phyloP scores from a whole-genome alignment of 2,113 vertebrate species.

The Stomatorhinus ivindoensis region DNA sequence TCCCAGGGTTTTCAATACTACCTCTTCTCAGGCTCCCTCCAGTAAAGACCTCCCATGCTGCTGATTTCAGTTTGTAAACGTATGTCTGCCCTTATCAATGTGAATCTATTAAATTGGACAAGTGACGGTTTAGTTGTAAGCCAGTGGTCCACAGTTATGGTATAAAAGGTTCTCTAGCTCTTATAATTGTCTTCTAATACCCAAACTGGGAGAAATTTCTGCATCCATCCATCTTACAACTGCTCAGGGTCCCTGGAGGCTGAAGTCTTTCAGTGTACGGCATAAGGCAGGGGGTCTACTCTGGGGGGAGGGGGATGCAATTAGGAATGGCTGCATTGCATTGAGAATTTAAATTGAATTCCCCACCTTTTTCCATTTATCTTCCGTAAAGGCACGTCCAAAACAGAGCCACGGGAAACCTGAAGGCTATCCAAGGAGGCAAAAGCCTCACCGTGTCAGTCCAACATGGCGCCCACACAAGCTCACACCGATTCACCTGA shows the following conservation, averaged over 20 bases:
- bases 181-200: not conserved
- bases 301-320: not conserved
- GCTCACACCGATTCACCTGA: not conserved
- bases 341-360: not conserved
- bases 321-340: not conserved
- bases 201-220: not conserved
- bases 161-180: not conserved
- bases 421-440: not conserved
- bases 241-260: not conserved
- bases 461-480: not conserved
- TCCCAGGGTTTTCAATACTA: not conserved
- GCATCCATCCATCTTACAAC: not conserved
- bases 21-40: not conserved
- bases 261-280: not conserved
- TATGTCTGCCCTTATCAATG: not conserved
- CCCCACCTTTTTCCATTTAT: not conserved
- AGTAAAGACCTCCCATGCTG: not conserved
- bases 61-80: not conserved
- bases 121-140: not conserved
- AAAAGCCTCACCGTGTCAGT: not conserved
- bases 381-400: not conserved
- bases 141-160: not conserved
- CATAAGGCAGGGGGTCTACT: not conserved
- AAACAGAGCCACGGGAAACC: not conserved
- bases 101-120: not conserved